Conservation (phyloP, 92 coral and sea anemone genomes). For the Desmophyllum pertusum region DNA sequence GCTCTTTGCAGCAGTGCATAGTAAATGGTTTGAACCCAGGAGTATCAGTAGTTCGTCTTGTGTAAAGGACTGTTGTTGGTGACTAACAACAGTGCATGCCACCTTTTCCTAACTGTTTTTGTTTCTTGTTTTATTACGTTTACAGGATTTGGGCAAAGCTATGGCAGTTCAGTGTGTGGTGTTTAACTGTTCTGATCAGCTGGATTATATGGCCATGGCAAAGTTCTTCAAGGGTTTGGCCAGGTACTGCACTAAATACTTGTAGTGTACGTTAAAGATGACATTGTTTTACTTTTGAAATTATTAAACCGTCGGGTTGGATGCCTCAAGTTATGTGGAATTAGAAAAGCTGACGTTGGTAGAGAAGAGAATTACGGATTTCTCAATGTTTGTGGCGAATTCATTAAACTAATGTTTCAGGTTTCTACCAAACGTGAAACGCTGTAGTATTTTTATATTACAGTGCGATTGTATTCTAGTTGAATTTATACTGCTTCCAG, state of each 20-base stretch:
- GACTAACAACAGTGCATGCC: neutral
- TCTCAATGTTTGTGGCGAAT: too few species aligned
- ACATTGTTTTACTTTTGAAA: neutral
- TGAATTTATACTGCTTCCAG: too few species aligned
- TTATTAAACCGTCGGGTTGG: neutral
- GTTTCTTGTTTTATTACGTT: neutral
- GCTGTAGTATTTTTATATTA: too few species aligned
- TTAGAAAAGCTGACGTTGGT: neutral
- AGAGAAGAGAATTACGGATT: too few species aligned
- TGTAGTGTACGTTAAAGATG: neutral
- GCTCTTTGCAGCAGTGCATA: too few species aligned
- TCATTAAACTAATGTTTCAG: too few species aligned
- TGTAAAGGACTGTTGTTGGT: neutral
- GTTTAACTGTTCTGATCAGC: conserved; percentile 97
- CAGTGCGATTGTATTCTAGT: too few species aligned
- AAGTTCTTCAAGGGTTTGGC: conserved; percentile 99
- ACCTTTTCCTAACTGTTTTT: neutral
- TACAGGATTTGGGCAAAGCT: conserved; percentile 95
- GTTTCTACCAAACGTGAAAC: too few species aligned
- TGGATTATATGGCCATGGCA: conserved; percentile 99
- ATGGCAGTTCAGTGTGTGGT: conserved; percentile 99
- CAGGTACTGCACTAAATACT: conserved; percentile 49
- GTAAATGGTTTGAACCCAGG: too few species aligned
- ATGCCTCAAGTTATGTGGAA: neutral
- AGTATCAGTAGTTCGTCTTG: neutral